Evolutionary conservation across 2,888 invertebrate genomes (phyloP), one percentile per base, ranked within the genome.

Genomic region (Odontocolon sp.): DNA sequence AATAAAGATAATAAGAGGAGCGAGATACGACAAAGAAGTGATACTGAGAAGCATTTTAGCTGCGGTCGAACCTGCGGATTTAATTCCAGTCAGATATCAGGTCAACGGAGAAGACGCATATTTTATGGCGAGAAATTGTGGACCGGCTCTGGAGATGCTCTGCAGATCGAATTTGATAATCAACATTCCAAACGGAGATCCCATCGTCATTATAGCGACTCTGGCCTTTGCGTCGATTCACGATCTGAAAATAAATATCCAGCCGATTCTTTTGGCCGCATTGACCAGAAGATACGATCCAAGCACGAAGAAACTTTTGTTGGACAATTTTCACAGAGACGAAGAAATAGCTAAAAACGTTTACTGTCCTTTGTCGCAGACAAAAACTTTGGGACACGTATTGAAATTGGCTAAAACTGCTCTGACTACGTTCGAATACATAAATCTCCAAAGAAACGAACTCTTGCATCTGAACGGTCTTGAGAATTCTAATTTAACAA

Each of bases 91-190:
- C 0, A 85, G 83, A n/a, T 91, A 90, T 81, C 91, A 90, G 79
- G 74, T 82, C 3, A 80, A 81, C 3, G 89, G 88, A 2, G 84
- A 87, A 2, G 89, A 89, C 52, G 87, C 90, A 0, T 88, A 85
- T 64, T 92, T 92, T 79, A 82, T 92, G 38, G 91, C 91, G 2
- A 82, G 89, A 71, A 92, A 92, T 82, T 92, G 92, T 81, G 91
- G 90, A 6, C 78, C 87, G 1, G 92, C 92, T 0, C 85, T 92
- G n/a, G 90, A 91, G 57, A 91, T 90, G 81, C 81, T 92, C 0
- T 92, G 92, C 66, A 87, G 88, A 31, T 87, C 89, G 28, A 91
- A 91, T 81, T 86, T 92, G 38, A 89, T 91, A 31, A 83, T 90
- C 4, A 85, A 86, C 36, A 81, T 82, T n/a, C 61, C 81, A 0